phyloP scores from a whole-genome alignment of 2,113 vertebrate species.

The Lutjanus erythropterus region DNA sequence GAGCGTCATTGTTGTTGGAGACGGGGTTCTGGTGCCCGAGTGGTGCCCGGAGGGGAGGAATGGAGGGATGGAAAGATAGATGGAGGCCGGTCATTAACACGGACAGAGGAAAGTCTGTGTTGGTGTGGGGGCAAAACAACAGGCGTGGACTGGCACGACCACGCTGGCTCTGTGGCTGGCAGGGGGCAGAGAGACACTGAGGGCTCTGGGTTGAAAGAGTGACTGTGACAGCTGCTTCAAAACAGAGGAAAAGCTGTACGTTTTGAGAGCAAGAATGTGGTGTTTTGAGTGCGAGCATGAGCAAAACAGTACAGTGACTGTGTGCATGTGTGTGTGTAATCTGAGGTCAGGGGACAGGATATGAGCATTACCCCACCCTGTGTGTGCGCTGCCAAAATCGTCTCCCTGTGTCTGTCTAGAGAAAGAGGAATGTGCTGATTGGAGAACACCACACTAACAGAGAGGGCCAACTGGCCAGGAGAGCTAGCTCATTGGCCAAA shows the following conservation, averaged over 20 bases:
- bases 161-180: slow-evolving; percentile 59
- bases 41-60: slow-evolving; percentile 45
- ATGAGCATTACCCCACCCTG: slow-evolving; percentile 82
- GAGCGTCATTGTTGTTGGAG: slow-evolving; percentile 59
- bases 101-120: slow-evolving; percentile 80
- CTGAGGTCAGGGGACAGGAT: slow-evolving; percentile 81
- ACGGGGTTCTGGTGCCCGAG: slow-evolving; percentile 53
- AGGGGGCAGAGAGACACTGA: slow-evolving; percentile 53
- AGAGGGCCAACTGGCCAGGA: slow-evolving; percentile 76
- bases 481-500: slow-evolving; percentile 61
- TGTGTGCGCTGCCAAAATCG: slow-evolving; percentile 68
- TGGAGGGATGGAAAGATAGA: slow-evolving; percentile 55
- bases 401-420: slow-evolving; percentile 78
- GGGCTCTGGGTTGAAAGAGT: slow-evolving; percentile 52
- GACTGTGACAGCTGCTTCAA: slow-evolving; percentile 70
- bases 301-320: slow-evolving; percentile 66
- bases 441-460: slow-evolving; percentile 66
- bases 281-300: slow-evolving; percentile 62
- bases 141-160: slow-evolving; percentile 75
- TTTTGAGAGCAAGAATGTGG: slow-evolving; percentile 73
- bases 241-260: slow-evolving; percentile 69
- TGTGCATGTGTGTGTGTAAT: slow-evolving; percentile 52
- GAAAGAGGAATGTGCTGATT: slow-evolving; percentile 86
- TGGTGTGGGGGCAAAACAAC: slow-evolving; percentile 73
- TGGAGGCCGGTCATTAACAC: slow-evolving; percentile 58